These are phyloP conservation scores for Astreopora myriophthalma DNA, from an alignment of 64 coral and sea anemone species.

Conservation along the genomic window DNA sequence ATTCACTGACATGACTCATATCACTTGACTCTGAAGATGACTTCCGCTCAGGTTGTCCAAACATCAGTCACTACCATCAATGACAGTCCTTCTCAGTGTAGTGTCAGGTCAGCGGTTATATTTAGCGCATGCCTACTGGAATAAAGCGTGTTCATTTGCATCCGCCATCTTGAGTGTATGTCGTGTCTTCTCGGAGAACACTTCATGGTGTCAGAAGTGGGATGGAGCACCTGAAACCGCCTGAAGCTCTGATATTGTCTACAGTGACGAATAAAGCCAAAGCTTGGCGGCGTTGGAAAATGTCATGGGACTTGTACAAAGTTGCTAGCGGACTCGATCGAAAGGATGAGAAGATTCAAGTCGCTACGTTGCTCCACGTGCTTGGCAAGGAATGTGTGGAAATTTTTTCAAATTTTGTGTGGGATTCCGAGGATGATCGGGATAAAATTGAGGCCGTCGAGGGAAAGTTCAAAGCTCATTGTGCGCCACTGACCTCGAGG, in stretches of 20 bases:
- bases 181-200: no score
- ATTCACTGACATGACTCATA: no score
- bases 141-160: constrained; percentile 7
- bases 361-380: no score
- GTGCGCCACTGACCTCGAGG: constrained; percentile 32
- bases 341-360: no score
- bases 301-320: constrained; percentile 42
- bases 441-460: constrained; percentile 32
- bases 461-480: constrained; percentile 59
- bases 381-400: constrained; percentile 68
- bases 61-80: no score
- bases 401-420: constrained; percentile 46
- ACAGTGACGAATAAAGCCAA: constrained; percentile 34
- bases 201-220: constrained; percentile 28
- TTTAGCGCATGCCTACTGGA: constrained; percentile 20
- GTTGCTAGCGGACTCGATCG: constrained; percentile 30
- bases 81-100: no score
- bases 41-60: no score
- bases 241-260: constrained; percentile 15
- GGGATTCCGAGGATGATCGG: constrained; percentile 35
- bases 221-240: constrained; percentile 63
- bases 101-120: constrained; percentile 17
- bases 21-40: no score
- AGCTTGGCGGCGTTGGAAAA: no score
- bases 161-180: no score